Percentiles rank a stretch among this genome's conserved stretches.
These are phyloP conservation scores for Dendrolimus houi DNA, from an alignment of 2,888 invertebrate species.

Conservation along the genomic window DNA sequence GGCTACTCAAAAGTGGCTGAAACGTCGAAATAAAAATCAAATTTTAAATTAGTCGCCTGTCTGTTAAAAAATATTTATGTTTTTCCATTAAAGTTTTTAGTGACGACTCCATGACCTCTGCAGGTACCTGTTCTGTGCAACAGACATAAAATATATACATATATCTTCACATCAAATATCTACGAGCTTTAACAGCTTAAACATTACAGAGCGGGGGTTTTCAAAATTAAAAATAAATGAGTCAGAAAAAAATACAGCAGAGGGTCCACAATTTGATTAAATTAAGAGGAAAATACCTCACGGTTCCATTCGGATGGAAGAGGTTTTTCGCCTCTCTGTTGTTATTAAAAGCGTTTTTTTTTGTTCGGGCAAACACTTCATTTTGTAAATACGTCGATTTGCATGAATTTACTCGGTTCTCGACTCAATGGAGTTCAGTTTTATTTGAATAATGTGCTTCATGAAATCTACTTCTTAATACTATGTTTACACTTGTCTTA, in stretches of 20 bases:
- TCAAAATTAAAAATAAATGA: constrained; percentile 68
- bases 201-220: not conserved
- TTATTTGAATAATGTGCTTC: constrained; percentile 37
- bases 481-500: not conserved
- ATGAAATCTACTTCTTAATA: not conserved
- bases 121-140: too few species aligned
- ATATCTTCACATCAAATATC: not conserved
- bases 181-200: not conserved
- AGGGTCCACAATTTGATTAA: constrained; percentile 63
- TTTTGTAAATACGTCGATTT: constrained; percentile 60
- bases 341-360: constrained; percentile 58
- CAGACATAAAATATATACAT: too few species aligned
- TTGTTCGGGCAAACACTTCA: constrained; percentile 40
- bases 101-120: too few species aligned
- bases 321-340: constrained; percentile 26
- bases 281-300: constrained; percentile 63
- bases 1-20: too few species aligned
- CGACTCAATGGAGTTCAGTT: constrained; percentile 29
- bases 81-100: too few species aligned
- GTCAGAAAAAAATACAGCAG: constrained; percentile 51
- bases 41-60: too few species aligned
- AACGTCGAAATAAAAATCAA: too few species aligned
- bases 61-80: too few species aligned
- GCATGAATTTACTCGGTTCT: constrained; percentile 49
- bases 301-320: constrained; percentile 21